Evolutionary conservation across 2,888 invertebrate genomes (phyloP).

Genomic region (Tipula vernalis): DNA sequence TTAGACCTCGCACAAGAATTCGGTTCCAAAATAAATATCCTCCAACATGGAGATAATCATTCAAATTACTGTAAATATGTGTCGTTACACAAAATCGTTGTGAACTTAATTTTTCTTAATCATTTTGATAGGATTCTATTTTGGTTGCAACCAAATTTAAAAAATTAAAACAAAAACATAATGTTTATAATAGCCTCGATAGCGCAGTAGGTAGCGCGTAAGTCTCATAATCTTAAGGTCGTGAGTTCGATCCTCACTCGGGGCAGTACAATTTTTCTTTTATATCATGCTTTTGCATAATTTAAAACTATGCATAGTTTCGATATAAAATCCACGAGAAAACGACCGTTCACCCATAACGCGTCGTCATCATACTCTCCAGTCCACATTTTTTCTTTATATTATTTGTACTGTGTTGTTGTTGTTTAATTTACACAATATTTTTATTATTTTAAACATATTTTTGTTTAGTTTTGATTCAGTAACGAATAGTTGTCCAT

Average conservation of each 20-base stretch:
- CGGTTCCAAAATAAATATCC: no score
- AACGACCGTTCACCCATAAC: not conserved
- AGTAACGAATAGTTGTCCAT: not conserved
- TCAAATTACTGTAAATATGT: no score
- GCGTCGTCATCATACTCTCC: not conserved
- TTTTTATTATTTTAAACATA: not conserved
- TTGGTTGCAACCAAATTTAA: no score
- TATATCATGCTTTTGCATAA: not conserved
- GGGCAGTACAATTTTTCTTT: not conserved
- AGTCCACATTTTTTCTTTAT: not conserved
- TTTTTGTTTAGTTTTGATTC: not conserved
- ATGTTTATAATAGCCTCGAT: no score
- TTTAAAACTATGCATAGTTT: not conserved
- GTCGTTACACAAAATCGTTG: no score
- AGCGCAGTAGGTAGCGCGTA: no score
- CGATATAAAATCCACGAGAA: not conserved
- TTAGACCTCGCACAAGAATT: no score
- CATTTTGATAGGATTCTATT: no score
- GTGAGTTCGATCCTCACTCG: constrained; percentile 11
- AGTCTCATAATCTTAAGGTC: not conserved
- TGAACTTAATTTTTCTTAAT: no score
- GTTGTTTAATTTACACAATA: not conserved
- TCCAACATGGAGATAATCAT: no score
- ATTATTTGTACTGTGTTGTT: not conserved
- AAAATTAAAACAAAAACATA: no score